Evolutionary conservation across 2,113 vertebrate species (phyloP).

Genomic region (Sarotherodon lohbergeri): DNA sequence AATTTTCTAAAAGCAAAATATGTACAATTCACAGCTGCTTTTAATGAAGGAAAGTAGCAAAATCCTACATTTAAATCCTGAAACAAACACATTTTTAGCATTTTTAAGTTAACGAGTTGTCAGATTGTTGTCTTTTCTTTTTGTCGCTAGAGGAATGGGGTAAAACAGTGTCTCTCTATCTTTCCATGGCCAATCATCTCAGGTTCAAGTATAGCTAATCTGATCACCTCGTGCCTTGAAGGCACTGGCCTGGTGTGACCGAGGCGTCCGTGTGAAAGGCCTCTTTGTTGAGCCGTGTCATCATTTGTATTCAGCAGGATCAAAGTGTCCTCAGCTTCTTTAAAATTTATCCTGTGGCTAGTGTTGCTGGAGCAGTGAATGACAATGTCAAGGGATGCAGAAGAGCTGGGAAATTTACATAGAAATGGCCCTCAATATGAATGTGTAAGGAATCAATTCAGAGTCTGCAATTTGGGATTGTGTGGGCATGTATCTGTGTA

Average conservation of each 20-base stretch:
- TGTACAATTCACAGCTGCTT: neutral
- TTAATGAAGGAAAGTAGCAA: neutral
- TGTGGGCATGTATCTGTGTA: neutral
- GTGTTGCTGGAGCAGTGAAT: constrained; percentile 13
- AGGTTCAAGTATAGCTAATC: constrained; percentile 17
- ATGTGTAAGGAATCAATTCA: constrained; percentile 24
- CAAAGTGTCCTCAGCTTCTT: constrained; percentile 33
- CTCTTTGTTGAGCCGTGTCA: constrained; percentile 37
- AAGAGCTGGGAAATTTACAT: constrained; percentile 51
- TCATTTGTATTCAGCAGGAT: constrained; percentile 60
- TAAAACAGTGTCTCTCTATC: neutral
- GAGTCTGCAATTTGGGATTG: constrained; percentile 4
- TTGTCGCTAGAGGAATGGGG: fast-evolving
- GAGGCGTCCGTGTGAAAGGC: constrained; percentile 12
- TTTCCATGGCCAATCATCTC: neutral
- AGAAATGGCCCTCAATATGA: constrained; percentile 39
- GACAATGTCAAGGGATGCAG: constrained; percentile 42
- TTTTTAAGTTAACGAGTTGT: neutral
- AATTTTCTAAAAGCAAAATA: neutral
- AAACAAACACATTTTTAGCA: neutral
- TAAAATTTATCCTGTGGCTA: constrained; percentile 26
- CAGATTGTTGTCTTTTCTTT: neutral
- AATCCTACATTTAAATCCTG: neutral
- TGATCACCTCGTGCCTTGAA: constrained; percentile 15
- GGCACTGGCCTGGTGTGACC: neutral